phyloP scores from a whole-genome alignment of 2,113 vertebrate species.

The Microcebus murinus region DNA sequence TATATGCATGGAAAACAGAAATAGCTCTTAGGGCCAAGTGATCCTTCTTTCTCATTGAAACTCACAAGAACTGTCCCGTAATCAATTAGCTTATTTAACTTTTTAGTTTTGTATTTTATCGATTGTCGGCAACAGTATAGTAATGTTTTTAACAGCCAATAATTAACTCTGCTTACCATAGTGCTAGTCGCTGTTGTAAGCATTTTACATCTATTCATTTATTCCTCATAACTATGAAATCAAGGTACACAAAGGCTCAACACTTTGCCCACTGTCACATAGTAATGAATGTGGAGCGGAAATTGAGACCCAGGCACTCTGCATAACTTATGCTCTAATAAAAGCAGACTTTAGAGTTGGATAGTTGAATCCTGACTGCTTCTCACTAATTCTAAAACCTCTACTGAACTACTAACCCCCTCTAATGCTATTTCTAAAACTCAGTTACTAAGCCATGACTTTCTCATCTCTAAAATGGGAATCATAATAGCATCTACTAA shows the following conservation, averaged over 20 bases:
- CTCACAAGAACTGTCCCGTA: not conserved
- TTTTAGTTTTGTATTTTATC: not conserved
- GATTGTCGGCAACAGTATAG: not conserved
- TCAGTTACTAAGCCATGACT: not conserved
- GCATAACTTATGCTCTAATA: not conserved
- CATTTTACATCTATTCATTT: not conserved
- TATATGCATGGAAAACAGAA: not conserved
- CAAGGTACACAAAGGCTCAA: not conserved
- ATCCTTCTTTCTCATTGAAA: not conserved
- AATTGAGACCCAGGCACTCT: not conserved
- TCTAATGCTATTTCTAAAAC: not conserved
- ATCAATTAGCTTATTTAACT: not conserved
- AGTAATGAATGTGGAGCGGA: not conserved
- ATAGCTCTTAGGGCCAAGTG: not conserved
- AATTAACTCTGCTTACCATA: not conserved
- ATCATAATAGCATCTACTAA: not conserved
- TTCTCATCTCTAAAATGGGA: not conserved
- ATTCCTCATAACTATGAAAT: not conserved
- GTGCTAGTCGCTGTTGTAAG: not conserved
- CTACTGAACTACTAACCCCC: not conserved
- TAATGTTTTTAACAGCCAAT: not conserved
- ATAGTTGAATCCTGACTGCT: not conserved
- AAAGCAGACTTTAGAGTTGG: not conserved
- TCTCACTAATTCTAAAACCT: not conserved
- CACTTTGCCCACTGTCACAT: not conserved